Evolutionary conservation across 2,797 vertebrate genomes (phyloP).

Genomic region (Numenius phaeopus): DNA sequence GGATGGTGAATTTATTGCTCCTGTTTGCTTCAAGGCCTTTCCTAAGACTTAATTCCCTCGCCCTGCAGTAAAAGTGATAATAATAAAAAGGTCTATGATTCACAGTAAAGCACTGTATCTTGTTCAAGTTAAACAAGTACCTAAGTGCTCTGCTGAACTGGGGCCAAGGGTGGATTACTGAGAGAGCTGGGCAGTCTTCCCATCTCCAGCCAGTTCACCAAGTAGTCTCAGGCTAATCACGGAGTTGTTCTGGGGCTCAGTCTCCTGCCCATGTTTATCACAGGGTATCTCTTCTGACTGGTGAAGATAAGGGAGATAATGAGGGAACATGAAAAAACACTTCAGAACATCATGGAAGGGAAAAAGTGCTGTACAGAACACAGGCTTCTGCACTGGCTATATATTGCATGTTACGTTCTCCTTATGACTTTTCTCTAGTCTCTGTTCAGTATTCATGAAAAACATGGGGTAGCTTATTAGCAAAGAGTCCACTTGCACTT

Average conservation of each 20-base stretch:
- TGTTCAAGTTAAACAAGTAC: slow-evolving; percentile 42
- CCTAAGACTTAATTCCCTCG: background rate
- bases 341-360: background rate
- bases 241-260: slow-evolving; percentile 29
- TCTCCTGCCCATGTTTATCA: slow-evolving; percentile 38
- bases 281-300: slow-evolving; percentile 2
- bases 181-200: slow-evolving; percentile 42
- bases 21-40: background rate
- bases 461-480: background rate
- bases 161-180: slow-evolving; percentile 54
- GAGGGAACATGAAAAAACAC: background rate
- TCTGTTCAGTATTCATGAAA: background rate
- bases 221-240: slow-evolving; percentile 19
- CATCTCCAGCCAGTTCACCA: slow-evolving; percentile 58
- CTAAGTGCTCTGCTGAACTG: slow-evolving; percentile 56
- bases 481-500: background rate
- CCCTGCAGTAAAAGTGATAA: slow-evolving; percentile 35
- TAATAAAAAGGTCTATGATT: slow-evolving; percentile 18
- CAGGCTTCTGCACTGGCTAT: background rate
- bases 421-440: background rate
- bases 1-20: slow-evolving; percentile 14
- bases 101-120: slow-evolving; percentile 47
- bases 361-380: background rate
- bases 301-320: slow-evolving; percentile 12
- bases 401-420: background rate